Conservation (phyloP, 2,888 invertebrate genomes). For the Aspidapion aeneum region DNA sequence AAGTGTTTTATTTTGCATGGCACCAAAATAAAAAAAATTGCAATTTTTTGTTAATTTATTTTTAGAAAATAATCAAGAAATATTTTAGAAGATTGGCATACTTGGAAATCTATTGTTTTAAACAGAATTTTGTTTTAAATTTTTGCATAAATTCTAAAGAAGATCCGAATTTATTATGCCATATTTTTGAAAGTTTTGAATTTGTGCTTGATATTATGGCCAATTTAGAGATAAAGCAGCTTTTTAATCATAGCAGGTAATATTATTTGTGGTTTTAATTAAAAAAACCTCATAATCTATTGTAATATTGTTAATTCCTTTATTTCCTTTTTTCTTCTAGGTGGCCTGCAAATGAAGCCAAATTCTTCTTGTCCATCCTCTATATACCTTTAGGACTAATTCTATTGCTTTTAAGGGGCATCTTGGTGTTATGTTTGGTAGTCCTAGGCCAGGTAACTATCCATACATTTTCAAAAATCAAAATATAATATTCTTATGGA, state of each 20-base stretch:
- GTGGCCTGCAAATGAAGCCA: slow-evolving; percentile 50
- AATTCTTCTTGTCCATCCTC: slow-evolving; percentile 51
- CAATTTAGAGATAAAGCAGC: slow-evolving; percentile 45
- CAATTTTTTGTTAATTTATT: too few relatives aligned
- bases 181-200: background rate
- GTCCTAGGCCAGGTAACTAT: slow-evolving; percentile 51
- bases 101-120: too few relatives aligned
- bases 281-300: too few relatives aligned
- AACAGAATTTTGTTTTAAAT: too few relatives aligned
- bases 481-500: background rate
- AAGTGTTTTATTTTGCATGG: too few relatives aligned
- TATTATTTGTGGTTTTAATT: background rate
- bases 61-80: too few relatives aligned
- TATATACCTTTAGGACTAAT: slow-evolving; percentile 57
- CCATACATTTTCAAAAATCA: background rate
- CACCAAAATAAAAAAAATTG: too few relatives aligned
- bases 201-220: slow-evolving; percentile 34
- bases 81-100: too few relatives aligned
- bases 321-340: slow-evolving; percentile 39
- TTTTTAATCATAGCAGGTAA: slow-evolving; percentile 31
- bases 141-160: too few relatives aligned
- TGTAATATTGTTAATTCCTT: too few relatives aligned
- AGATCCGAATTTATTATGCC: too few relatives aligned
- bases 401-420: slow-evolving; percentile 50
- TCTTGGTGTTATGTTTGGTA: slow-evolving; percentile 54